Evolutionary conservation across 2,113 vertebrate genomes (phyloP).

Genomic region (Ancistrus triradiatus): DNA sequence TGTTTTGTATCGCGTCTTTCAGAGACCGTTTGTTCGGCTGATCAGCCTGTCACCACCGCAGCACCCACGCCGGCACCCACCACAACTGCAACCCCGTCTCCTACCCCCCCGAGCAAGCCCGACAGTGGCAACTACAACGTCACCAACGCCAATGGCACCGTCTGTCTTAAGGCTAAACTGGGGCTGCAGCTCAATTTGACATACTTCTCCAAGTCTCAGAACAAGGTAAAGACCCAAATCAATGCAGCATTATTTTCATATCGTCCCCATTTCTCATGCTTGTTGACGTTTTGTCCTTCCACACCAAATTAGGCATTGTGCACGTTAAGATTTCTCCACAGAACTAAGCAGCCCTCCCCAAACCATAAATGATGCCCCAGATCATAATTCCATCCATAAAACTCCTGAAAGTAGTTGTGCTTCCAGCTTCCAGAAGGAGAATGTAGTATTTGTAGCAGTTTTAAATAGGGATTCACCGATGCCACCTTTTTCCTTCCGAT

Average conservation of each 20-base stretch:
- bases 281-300: too few relatives aligned
- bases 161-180: conserved; percentile 83
- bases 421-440: too few relatives aligned
- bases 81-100: conserved; percentile 42
- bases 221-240: conserved; percentile 56
- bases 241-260: background rate
- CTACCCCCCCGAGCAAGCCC: conserved; percentile 57
- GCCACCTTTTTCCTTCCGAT: too few relatives aligned
- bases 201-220: conserved; percentile 55
- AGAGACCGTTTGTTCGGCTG: conserved; percentile 80
- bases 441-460: too few relatives aligned
- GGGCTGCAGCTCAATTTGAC: conserved; percentile 86
- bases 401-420: too few relatives aligned
- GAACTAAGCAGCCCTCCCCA: too few relatives aligned
- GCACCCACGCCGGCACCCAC: conserved; percentile 43
- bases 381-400: too few relatives aligned
- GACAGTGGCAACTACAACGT: conserved; percentile 70
- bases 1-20: conserved; percentile 18
- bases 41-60: conserved; percentile 51
- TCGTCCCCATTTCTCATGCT: too few relatives aligned
- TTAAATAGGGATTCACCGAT: too few relatives aligned
- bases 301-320: too few relatives aligned
- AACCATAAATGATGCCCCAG: too few relatives aligned
- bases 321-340: too few relatives aligned
- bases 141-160: conserved; percentile 63